These are phyloP conservation scores for Meloe dianella DNA, from an alignment of 2,888 invertebrate species.

Conservation along the genomic window DNA sequence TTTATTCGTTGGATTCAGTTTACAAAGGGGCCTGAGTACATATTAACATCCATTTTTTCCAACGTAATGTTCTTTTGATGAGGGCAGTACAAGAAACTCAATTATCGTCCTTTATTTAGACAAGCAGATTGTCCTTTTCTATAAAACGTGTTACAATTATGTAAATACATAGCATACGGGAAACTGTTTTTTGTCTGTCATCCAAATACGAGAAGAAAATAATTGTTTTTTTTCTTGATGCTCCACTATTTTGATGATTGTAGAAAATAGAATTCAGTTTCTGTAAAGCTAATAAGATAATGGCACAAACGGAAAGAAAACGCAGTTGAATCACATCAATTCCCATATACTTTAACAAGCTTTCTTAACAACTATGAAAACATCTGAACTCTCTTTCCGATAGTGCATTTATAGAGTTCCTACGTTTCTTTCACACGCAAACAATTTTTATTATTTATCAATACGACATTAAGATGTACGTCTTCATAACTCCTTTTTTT, in stretches of 20 bases:
- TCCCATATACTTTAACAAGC: background rate
- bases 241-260: background rate
- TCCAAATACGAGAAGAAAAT: background rate
- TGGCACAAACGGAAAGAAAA: background rate
- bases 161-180: background rate
- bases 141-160: background rate
- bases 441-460: too few species aligned
- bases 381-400: background rate
- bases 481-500: too few species aligned
- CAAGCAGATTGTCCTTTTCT: background rate
- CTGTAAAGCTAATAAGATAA: background rate
- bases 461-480: background rate
- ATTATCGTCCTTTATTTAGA: background rate
- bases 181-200: background rate
- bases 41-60: too few species aligned
- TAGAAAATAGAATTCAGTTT: background rate
- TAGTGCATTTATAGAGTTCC: background rate
- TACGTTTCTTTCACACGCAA: background rate
- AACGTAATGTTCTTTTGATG: background rate
- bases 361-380: background rate
- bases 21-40: too few species aligned
- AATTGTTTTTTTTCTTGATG: background rate
- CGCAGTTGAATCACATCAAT: background rate
- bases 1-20: too few species aligned
- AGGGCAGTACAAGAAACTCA: background rate